Evolutionary conservation across 53 echinoderm and acorn worm genomes (phyloP), one percentile per base, ranked within the genome.

Genomic region (Arbacia lixula): DNA sequence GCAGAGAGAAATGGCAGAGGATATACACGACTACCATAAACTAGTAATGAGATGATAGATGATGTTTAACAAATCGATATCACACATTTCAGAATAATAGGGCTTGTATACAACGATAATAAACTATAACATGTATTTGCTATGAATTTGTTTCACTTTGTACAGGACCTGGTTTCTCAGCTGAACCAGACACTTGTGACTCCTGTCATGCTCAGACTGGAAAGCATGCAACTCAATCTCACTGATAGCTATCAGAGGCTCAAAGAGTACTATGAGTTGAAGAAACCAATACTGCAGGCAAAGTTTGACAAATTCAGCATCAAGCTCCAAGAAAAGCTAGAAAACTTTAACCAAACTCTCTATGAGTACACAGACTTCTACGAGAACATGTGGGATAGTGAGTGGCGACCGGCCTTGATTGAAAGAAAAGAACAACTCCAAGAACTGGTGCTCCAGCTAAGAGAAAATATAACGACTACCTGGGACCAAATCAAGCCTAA

Each of bases 281-380:
- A 76, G 21, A 76, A 35, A 36, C 77, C 77, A 14, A 26, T 34
- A 31, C 32, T 76, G 6, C 55, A 76, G 3, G 77, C 35, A n/a
- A 76, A 56, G 66, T 51, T 86, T 76, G 67, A 76, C 63, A 65
- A 86, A 62, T 86, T 33, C 57, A 10, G 57, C n/a, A 21, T 56
- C 5, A 11, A 56, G 57, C 12, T 56, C 14, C 12, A 16, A 21
- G 57, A 56, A 20, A 56, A 56, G 57, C 8, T 46, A 8, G 46
- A 46, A n/a, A n/a, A n/a, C n/a, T n/a, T n/a, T n/a, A 66, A 49
- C 39, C 0, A 55, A 12, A 77, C 30, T 29, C 53, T 87, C 56
- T 78, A 53, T 54, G 69, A 66, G 43, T 54, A 78, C 27, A 66
- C 50, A n/a, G 38, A 72, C 37, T 26, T 38, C 12, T 60, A 69